Evolutionary conservation across 2,113 vertebrate species (phyloP).

Genomic region (Clarias batrachus): DNA sequence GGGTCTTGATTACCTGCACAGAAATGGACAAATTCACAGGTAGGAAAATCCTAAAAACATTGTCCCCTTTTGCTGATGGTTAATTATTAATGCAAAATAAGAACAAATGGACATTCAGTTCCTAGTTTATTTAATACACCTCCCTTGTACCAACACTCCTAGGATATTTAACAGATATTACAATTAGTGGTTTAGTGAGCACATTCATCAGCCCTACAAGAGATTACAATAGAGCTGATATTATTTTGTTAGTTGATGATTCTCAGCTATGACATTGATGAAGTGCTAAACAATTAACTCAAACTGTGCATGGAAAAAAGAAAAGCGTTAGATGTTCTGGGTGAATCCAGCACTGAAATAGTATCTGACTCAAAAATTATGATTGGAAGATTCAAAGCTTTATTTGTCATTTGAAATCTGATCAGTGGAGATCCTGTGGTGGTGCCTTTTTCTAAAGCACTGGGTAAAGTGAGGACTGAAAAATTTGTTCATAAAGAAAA

Average conservation of each 20-base stretch:
- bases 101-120: neutral
- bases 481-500: neutral
- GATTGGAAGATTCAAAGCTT: neutral
- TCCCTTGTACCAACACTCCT: neutral
- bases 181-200: neutral
- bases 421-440: neutral
- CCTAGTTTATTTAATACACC: neutral
- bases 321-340: neutral
- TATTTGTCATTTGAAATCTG: neutral
- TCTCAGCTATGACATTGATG: neutral
- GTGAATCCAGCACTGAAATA: conserved; percentile 17
- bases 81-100: neutral
- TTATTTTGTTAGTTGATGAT: neutral
- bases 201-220: neutral
- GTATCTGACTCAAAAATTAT: neutral
- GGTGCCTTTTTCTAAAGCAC: neutral
- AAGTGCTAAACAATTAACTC: neutral
- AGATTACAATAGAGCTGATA: neutral
- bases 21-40: conserved; percentile 98
- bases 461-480: neutral
- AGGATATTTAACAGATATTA: no score
- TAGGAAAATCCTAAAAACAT: conserved; percentile 57
- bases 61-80: neutral
- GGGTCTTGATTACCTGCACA: conserved; percentile 95
- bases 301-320: neutral